phyloP scores from a whole-genome alignment of 1,140 invertebrate genomes.

The Hyles vespertilio region DNA sequence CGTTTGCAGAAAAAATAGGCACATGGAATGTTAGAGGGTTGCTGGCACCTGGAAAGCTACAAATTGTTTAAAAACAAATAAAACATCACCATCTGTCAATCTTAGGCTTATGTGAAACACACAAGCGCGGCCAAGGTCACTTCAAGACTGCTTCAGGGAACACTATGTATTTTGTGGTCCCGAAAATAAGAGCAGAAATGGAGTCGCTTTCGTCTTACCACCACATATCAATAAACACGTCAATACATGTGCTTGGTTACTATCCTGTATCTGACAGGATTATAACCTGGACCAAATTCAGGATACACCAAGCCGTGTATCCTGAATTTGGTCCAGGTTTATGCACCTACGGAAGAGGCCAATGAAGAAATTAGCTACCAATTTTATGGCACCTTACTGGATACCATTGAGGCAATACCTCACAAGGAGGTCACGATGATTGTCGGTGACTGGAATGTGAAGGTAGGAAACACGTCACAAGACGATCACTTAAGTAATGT shows the following conservation, averaged over 20 bases:
- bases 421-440: constrained; percentile 22
- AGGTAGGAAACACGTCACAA: constrained; percentile 22
- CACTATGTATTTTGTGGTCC: too few relatives aligned
- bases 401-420: constrained; percentile 12
- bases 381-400: too few relatives aligned
- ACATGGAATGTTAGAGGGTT: not conserved
- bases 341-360: constrained; percentile 18
- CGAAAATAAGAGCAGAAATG: too few relatives aligned
- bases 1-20: not conserved
- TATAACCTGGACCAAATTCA: constrained; percentile 13
- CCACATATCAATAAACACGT: not conserved
- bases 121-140: too few relatives aligned
- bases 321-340: constrained; percentile 19
- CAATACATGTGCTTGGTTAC: not conserved
- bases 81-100: not conserved
- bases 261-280: constrained; percentile 2
- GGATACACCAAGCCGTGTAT: constrained; percentile 15
- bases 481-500: constrained; percentile 17
- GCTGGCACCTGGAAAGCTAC: not conserved
- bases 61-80: not conserved
- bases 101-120: constrained; percentile 1
- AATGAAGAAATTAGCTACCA: constrained; percentile 15
- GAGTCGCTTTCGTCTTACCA: too few relatives aligned
- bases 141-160: too few relatives aligned
- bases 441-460: constrained; percentile 26